Evolutionary conservation across 2,797 vertebrate species (phyloP), one percentile per base, ranked within the genome.

Genomic region (Syndactyla subalaris): DNA sequence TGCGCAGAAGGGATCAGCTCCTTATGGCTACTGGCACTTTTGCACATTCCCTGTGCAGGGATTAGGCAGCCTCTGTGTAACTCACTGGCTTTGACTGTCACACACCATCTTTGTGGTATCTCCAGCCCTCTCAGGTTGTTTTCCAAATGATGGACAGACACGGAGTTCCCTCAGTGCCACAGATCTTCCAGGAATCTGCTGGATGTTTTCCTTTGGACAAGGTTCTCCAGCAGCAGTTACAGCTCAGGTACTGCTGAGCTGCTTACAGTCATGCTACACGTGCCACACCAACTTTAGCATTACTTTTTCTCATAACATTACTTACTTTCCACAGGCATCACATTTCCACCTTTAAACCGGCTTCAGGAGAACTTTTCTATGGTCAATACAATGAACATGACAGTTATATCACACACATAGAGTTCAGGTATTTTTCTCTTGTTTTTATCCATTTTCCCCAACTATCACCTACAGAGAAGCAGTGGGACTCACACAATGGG

Each of bases 1-100:
- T 1, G 6, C 7, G 10, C 0, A 0, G 52, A 76, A 76, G 18
- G 17, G 51, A 55, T 51, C 74, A 52, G 2, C 24, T 78, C 38
- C 32, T 61, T 3, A 9, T 3, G 22, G 32, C 71, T 67, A 14
- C 27, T 2, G 2, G 10, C 3, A 3, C 16, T 78, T 73, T 36
- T 46, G 38, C 10, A 2, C 27, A 13, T 55, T 71, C 30, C n/a
- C 62, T 20, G 7, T 2, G 4, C 65, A 80, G 61, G 54, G 23
- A 59, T 70, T 68, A 13, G 4, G 16, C 41, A 65, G 12, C 46
- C 30, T 49, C 65, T 75, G 65, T 0, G 0, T 26, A 43, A 27
- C 76, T 43, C 29, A 8, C n/a, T 20, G 24, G 23, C 55, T 80
- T 51, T 89, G 62, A 58, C 21, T 27, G 3, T 66, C 38, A 43